These are phyloP conservation scores for Peromyscus californicus DNA, from an alignment of 2,113 vertebrate species.

Conservation along the genomic window DNA sequence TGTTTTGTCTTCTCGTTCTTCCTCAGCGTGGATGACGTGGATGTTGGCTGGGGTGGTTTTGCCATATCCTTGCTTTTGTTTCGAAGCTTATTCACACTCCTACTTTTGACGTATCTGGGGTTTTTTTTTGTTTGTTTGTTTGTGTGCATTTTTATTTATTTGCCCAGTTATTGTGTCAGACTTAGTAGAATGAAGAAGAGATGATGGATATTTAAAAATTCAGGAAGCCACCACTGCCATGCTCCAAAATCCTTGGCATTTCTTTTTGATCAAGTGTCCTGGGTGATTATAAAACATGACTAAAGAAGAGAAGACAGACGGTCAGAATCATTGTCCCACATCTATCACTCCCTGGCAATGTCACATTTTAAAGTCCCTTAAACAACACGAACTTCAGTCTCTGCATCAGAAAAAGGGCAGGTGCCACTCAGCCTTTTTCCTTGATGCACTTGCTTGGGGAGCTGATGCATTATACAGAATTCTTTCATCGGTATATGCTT, in stretches of 20 bases:
- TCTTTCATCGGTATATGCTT: background rate
- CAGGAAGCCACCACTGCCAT: background rate
- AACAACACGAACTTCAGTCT: background rate
- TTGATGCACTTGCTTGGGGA: background rate
- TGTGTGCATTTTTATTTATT: background rate
- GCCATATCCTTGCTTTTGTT: background rate
- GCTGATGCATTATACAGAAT: background rate
- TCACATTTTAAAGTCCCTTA: constrained; percentile 31
- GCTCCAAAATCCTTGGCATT: background rate
- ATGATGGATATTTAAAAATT: background rate
- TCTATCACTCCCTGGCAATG: background rate
- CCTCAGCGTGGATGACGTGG: background rate
- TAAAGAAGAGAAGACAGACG: background rate
- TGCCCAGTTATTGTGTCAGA: background rate
- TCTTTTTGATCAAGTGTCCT: background rate
- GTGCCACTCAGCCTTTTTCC: no score
- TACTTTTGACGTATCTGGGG: background rate
- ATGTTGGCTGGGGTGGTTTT: background rate
- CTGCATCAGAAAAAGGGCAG: background rate
- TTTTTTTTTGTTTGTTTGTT: no score
- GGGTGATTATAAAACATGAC: background rate
- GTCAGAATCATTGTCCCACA: background rate
- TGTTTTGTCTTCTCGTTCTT: background rate
- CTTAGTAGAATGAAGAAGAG: background rate
- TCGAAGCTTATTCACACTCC: background rate